Evolutionary conservation across 92 coral and sea anemone genomes (phyloP).

Genomic region (Anthopleura xanthogrammica): DNA sequence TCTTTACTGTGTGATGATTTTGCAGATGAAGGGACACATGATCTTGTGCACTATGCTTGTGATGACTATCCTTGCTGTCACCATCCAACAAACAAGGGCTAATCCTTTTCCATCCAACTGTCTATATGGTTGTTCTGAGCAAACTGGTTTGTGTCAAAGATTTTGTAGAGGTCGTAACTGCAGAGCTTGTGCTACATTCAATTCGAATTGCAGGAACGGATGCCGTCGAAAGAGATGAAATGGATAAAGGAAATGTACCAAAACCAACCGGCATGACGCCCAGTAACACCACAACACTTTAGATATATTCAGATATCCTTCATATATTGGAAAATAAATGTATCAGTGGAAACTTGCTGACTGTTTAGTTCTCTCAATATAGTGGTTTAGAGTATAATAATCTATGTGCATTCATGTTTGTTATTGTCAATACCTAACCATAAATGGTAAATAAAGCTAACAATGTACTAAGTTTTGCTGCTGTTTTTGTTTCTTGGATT

Average conservation of each 20-base stretch:
- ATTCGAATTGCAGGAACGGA: neutral
- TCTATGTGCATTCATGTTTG: too few species aligned
- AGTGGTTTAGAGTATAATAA: too few species aligned
- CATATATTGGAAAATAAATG: too few species aligned
- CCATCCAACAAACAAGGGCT: neutral
- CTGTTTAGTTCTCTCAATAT: too few species aligned
- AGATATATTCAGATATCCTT: too few species aligned
- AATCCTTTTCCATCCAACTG: neutral
- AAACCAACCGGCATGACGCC: too few species aligned
- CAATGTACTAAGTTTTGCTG: too few species aligned
- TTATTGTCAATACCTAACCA: too few species aligned
- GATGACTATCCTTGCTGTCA: slow-evolving; percentile 2
- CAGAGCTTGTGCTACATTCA: neutral
- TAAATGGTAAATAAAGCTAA: too few species aligned
- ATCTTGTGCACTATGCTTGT: neutral
- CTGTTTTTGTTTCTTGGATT: too few species aligned
- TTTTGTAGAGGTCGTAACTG: neutral
- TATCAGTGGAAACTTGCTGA: too few species aligned
- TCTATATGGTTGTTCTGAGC: neutral
- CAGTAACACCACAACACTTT: too few species aligned
- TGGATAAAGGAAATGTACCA: neutral
- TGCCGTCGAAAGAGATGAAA: neutral
- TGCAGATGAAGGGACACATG: neutral
- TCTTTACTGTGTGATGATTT: neutral
- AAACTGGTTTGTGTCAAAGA: neutral